Base-by-base conservation (phyloP, 1,140 invertebrate genomes). In the Euwallacea similis region DNA sequence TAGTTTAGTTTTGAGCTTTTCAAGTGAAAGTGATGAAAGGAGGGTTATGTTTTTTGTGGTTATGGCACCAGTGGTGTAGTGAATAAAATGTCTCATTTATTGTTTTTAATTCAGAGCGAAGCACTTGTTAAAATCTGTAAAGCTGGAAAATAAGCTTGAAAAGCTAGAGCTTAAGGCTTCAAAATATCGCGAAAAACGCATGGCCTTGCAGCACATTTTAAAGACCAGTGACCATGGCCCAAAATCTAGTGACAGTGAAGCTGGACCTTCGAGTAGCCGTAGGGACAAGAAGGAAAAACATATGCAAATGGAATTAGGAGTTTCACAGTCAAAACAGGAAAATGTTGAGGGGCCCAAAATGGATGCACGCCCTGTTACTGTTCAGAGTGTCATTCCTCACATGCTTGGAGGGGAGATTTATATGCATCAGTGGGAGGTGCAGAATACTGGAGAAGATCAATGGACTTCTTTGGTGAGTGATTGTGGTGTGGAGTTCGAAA, bases 161-260 rank as follows among this genome's bases (percentile, higher is more conserved):
- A 81, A 82, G 73, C 58, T 82, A 10, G 81, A 82, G 59, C 73
- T 71, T 11, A 82, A 81, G 72, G 77, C 81, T 9, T 79, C 77
- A 21, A 79, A 80, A 68, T 75, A 79, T n/a, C 78, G 80, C 41
- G 79, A 79, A 56, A 82, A 81, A 69, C 74, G 75, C 54, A 47
- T 71, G 47, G 74, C 77, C 33, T 68, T 78, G 11, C 72, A 76
- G 33, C 67, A 66, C 6, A 53, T 13, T 10, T 62, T 47, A 15
- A 78, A 75, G 72, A 42, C 33, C 9, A 43, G 42, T 42, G 65
- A 66, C 44, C 65, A 66, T 10, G 64, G 13, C 15, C 67, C 67
- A 46, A 79, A 75, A 73, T 77, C 71, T 8, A 77, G 75, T 33
- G 74, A 74, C 59, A 77, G 74, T 53, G 75, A 76, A 33, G 72